Percentiles rank a stretch among this genome's conserved stretches.
These are phyloP conservation scores for Ectropis grisescens DNA, from an alignment of 1,140 invertebrate species.

Conservation along the genomic window DNA sequence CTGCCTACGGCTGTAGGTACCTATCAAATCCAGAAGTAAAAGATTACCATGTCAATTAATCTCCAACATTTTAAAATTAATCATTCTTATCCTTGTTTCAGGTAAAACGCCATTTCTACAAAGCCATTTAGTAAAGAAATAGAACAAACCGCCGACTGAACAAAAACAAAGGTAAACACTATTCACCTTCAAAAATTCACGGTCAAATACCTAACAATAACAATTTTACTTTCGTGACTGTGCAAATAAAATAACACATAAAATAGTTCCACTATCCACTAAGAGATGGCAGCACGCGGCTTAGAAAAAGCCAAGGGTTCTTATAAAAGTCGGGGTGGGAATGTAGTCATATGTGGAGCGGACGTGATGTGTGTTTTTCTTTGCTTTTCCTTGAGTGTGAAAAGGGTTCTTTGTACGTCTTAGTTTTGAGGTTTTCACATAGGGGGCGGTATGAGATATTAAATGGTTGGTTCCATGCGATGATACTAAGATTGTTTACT, in stretches of 20 bases:
- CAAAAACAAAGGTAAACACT: too few relatives aligned
- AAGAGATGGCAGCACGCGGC: slow-evolving; percentile 42
- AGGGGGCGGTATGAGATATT: slow-evolving; percentile 44
- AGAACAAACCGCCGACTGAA: too few relatives aligned
- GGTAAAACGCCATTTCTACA: too few relatives aligned
- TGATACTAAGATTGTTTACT: too few relatives aligned
- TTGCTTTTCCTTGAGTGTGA: slow-evolving; percentile 31
- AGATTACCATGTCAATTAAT: too few relatives aligned
- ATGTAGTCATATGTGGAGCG: slow-evolving; percentile 16
- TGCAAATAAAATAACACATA: slow-evolving; percentile 30
- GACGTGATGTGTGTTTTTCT: slow-evolving; percentile 35
- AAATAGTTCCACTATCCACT: slow-evolving; percentile 35
- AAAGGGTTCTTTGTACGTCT: slow-evolving; percentile 31
- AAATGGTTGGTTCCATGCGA: too few relatives aligned
- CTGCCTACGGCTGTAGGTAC: too few relatives aligned
- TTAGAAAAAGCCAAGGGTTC: slow-evolving; percentile 12
- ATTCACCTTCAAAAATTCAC: not conserved
- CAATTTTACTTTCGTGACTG: slow-evolving; percentile 16
- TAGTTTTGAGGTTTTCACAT: slow-evolving; percentile 42
- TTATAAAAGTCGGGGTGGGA: slow-evolving; percentile 1
- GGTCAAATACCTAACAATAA: not conserved
- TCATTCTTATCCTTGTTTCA: too few relatives aligned
- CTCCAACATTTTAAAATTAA: too few relatives aligned
- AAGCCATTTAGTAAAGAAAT: too few relatives aligned
- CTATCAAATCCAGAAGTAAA: too few relatives aligned